Conservation (phyloP, 2,113 vertebrate genomes). For the Chrysochloris asiatica region DNA sequence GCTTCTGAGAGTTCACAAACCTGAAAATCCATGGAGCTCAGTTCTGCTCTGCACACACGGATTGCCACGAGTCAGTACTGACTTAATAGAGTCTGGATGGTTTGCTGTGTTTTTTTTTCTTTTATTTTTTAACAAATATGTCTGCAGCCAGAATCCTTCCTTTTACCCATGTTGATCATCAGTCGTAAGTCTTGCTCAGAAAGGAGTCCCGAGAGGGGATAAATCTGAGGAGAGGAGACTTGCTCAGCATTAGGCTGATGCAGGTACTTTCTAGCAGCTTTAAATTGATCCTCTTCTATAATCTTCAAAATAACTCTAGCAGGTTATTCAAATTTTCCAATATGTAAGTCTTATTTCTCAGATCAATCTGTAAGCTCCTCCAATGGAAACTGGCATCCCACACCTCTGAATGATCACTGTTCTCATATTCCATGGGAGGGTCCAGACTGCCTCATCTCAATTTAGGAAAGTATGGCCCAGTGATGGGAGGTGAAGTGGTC, state of each 20-base stretch:
- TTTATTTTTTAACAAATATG: too few species aligned
- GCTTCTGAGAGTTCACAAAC: too few species aligned
- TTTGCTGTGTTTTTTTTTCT: too few species aligned
- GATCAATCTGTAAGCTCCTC: too few species aligned
- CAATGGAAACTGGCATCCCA: too few species aligned
- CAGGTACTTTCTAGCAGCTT: slow-evolving; percentile 14
- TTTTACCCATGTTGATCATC: neutral
- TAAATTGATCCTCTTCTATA: neutral
- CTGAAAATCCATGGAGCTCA: too few species aligned
- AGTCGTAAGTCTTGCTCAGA: neutral
- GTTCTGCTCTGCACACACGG: too few species aligned
- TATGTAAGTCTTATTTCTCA: neutral
- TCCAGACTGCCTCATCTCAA: neutral
- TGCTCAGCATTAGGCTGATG: neutral
- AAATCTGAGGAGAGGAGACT: neutral
- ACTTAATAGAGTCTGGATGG: too few species aligned
- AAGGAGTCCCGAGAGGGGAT: neutral
- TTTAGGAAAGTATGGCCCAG: neutral
- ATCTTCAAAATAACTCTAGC: neutral
- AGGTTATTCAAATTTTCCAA: neutral
- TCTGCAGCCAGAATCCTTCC: neutral
- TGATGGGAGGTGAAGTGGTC: neutral
- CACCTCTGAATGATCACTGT: too few species aligned
- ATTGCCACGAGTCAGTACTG: too few species aligned
- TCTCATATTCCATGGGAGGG: too few species aligned